Base-by-base conservation (phyloP, 2,888 invertebrate species). In the Drosophila pegasa region DNA sequence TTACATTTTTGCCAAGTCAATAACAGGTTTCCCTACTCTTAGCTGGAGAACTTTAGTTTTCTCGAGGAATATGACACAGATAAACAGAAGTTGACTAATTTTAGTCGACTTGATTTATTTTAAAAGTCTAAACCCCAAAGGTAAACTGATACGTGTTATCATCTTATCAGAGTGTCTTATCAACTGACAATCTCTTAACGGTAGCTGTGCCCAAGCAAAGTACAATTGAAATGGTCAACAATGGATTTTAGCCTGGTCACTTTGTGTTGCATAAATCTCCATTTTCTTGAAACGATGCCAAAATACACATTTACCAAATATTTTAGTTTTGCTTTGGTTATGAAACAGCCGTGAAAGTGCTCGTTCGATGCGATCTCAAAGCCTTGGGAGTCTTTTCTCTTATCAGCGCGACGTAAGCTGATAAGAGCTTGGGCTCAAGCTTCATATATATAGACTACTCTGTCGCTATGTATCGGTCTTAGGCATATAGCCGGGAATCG, bases 251-350 rank as follows among this genome's bases (percentile, higher is more conserved):
- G 31, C 7, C n/a, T 14, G 20, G 8, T 18, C 25, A 47, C 9
- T 4, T 33, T 14, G 29, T 2, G 7, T 25, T 31, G 48, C 48
- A 48, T 31, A 48, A 29, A 31, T 48, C n/a, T 33, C 9, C 20
- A 33, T 48, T n/a, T 48, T 64, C 45, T 82, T 79, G 83, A 67
- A 60, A 7, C 29, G 9, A 2, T 71, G 81, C 78, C 78, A 80
- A 71, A 60, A 54, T 54, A 33, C 4, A 22, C 3, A n/a, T 9
- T 4, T 20, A 9, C 0, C 1, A n/a, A 35, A 50, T 40, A 7
- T 0, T 37, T 29, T 27, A 7, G 0, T 37, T 29, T 27, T 29
- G 20, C 6, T 40, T 54, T 27, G 74, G 75, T 85, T 80, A 79
- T 66, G 66, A 84, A 80, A 81, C 68, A 65, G 43, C 58, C 68